A percentile compares a stretch with the other conserved stretches of the same genome.
Conservation (phyloP, 2,113 vertebrate species). For the Sinocyclocheilus maitianheensis region DNA sequence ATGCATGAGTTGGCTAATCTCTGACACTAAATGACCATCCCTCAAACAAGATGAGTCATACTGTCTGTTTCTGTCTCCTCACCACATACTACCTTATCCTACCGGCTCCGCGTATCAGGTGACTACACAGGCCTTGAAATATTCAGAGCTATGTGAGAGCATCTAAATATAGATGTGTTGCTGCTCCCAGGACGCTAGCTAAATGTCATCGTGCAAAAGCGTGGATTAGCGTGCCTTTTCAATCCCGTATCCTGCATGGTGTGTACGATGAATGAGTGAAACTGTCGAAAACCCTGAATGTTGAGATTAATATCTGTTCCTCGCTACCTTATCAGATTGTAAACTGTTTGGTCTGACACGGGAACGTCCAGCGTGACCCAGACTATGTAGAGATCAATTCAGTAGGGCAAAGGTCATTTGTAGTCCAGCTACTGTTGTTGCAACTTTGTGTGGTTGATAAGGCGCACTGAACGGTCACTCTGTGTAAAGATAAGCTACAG, state of each 20-base stretch:
- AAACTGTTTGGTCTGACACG: slow-evolving; percentile 7
- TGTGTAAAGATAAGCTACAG: slow-evolving; percentile 6
- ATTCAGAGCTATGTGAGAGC: slow-evolving; percentile 74
- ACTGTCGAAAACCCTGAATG: background rate
- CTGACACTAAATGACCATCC: slow-evolving; percentile 66
- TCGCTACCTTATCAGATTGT: slow-evolving; percentile 9
- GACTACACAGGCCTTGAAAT: slow-evolving; percentile 69
- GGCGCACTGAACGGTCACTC: background rate
- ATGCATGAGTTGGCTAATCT: slow-evolving; percentile 68
- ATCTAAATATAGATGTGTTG: slow-evolving; percentile 72
- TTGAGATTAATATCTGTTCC: slow-evolving; percentile 13
- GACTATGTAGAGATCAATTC: slow-evolving; percentile 22
- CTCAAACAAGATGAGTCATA: slow-evolving; percentile 42
- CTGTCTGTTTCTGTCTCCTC: slow-evolving; percentile 34
- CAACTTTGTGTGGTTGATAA: slow-evolving; percentile 23
- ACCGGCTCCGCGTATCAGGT: slow-evolving; percentile 66
- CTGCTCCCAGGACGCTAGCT: slow-evolving; percentile 36
- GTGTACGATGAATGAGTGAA: background rate
- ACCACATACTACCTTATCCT: slow-evolving; percentile 23
- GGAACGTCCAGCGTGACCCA: slow-evolving; percentile 18
- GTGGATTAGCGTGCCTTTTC: background rate
- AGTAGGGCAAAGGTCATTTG: slow-evolving; percentile 37
- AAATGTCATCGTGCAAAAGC: background rate
- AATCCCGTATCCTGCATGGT: background rate
- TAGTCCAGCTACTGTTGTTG: slow-evolving; percentile 25